Conservation (phyloP, 2,888 invertebrate genomes). For the Bruchidius siliquastri region DNA sequence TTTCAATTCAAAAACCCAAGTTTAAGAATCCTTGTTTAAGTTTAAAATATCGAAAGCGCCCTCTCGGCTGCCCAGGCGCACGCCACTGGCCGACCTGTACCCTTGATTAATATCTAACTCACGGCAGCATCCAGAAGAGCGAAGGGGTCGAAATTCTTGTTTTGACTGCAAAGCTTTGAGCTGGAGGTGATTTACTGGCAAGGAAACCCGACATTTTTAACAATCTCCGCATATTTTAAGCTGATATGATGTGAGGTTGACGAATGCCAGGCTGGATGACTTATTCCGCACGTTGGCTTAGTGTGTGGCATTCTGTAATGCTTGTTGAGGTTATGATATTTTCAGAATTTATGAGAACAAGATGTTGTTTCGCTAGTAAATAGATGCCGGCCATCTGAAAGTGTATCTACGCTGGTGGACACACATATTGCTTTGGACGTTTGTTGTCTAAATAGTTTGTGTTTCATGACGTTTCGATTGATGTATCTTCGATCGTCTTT, state of each 20-base stretch:
- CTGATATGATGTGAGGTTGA: not conserved
- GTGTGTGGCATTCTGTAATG: not conserved
- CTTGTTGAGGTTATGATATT: not conserved
- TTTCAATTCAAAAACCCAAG: too few relatives aligned
- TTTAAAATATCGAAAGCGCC: too few relatives aligned
- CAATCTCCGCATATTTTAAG: not conserved
- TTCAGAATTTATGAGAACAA: not conserved
- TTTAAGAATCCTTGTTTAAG: too few relatives aligned
- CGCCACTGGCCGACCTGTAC: conserved; percentile 1
- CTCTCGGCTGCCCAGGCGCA: not conserved
- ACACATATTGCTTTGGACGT: too few relatives aligned
- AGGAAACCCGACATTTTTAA: conserved; percentile 15
- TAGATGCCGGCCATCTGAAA: not conserved
- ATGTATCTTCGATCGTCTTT: too few relatives aligned
- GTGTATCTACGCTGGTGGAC: too few relatives aligned
- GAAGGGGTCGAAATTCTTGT: conserved; percentile 37
- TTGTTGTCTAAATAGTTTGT: too few relatives aligned
- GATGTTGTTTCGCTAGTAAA: not conserved
- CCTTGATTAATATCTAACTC: conserved; percentile 4
- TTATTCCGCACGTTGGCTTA: not conserved
- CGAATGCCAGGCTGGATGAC: not conserved
- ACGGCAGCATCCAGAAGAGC: conserved; percentile 17
- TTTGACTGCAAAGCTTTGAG: conserved; percentile 38
- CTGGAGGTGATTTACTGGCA: conserved; percentile 35
- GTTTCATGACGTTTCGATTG: too few relatives aligned